phyloP scores from a whole-genome alignment of 1,140 invertebrate species.

The Mizuhopecten yessoensis region DNA sequence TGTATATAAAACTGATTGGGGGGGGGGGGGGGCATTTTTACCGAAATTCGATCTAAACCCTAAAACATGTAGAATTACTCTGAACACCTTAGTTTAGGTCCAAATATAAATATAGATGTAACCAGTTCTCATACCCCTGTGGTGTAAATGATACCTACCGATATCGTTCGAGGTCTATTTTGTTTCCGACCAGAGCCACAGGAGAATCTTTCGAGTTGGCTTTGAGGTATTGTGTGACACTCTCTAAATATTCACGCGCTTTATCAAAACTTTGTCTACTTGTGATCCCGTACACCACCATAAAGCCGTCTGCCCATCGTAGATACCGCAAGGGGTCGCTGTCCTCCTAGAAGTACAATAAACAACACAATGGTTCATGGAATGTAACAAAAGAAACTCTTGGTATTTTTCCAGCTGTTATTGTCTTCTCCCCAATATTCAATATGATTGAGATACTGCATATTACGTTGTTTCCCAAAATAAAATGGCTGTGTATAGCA shows the following conservation, averaged over 20 bases:
- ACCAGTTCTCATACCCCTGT: too few relatives aligned
- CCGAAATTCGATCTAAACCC: too few relatives aligned
- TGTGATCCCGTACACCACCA: conserved; percentile 84
- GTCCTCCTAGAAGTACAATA: conserved; percentile 69
- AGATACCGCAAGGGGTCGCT: conserved; percentile 82
- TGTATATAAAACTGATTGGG: too few relatives aligned
- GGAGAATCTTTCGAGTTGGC: conserved; percentile 78
- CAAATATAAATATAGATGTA: too few relatives aligned
- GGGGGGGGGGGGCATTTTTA: too few relatives aligned
- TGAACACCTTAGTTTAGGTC: too few relatives aligned
- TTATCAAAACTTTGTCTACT: conserved; percentile 82
- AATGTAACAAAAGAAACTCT: not conserved
- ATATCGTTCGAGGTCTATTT: conserved; percentile 84
- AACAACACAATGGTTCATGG: not conserved
- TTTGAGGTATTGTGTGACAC: conserved; percentile 79
- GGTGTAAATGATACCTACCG: conserved; percentile 78
- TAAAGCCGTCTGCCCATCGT: conserved; percentile 83
- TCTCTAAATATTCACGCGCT: conserved; percentile 81
- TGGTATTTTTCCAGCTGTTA: not conserved
- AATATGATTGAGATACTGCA: too few relatives aligned
- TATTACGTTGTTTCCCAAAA: too few relatives aligned
- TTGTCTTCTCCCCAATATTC: too few relatives aligned
- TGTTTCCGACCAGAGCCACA: conserved; percentile 84
- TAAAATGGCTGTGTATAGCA: too few relatives aligned
- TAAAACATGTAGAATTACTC: too few relatives aligned